Evolutionary conservation across 35 echinoderm and acorn worm species (phyloP), one percentile per base, ranked within the genome.

Genomic region (Apostichopus japonicus): DNA sequence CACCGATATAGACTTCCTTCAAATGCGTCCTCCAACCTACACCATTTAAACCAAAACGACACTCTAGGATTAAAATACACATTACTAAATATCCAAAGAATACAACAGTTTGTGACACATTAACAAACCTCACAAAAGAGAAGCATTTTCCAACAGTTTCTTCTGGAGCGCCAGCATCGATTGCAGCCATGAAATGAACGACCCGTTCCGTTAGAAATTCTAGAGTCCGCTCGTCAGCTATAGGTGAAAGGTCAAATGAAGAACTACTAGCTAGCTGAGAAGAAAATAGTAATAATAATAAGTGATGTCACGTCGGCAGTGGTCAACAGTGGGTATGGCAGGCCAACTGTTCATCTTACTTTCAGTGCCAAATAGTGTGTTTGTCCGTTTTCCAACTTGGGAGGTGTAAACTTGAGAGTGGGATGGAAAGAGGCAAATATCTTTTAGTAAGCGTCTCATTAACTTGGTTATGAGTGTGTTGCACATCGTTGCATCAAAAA

Each of bases 1-100:
- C 17, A 57, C 81, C 56, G 81, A 84, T 54, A 84, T 53, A 58
- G 81, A 84, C 81, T 84, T 84, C 81, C 81, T 84, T 24, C 2
- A 75, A 75, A 75, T 75, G n/a, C 6, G 16, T 4, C 71, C 71
- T 75, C 15, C 17, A 23, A 7, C 17, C 71, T 75, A 23, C 71
- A n/a, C 21, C 71, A 75, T 75, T 75, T 19, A 75, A 75, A 75
- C 71, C 16, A 19, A 6, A 75, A 75, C 17, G n/a, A 19, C 8
- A n/a, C 17, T 23, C n/a, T 75, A 75, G 2, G 71, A 75, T 75
- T 23, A 14, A 75, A 61, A 19, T 75, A n/a, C n/a, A 23, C 21
- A 23, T 75, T 24, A 75, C 6, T 75, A 21, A 15, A 75, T 75
- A 67, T 19, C 71, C 16, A 23, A 75, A 23, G 16, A 19, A 75